These are phyloP conservation scores for Apaloderma vittatum DNA, from an alignment of 2,113 vertebrate species.

Conservation along the genomic window DNA sequence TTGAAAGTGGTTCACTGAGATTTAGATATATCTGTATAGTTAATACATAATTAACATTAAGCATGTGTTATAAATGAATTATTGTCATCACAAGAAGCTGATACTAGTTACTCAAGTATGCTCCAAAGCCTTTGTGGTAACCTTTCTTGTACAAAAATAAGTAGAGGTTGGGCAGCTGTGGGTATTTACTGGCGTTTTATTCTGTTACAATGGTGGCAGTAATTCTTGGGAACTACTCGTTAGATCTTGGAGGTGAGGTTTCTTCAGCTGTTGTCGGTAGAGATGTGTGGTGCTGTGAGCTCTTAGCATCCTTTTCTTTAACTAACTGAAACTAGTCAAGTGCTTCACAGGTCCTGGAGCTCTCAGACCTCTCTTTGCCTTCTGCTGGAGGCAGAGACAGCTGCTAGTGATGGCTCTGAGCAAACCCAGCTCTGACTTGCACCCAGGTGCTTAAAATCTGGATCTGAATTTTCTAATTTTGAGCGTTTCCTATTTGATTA, in stretches of 20 bases:
- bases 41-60: not conserved
- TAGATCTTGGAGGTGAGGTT: not conserved
- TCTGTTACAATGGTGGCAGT: not conserved
- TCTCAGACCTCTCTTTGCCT: not conserved
- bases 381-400: too few species aligned
- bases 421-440: not conserved
- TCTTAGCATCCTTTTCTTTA: not conserved
- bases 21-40: not conserved
- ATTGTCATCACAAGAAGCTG: not conserved
- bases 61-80: not conserved
- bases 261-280: not conserved
- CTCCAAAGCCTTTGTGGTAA: not conserved
- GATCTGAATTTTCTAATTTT: not conserved
- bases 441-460: not conserved
- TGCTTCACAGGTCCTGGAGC: not conserved
- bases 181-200: not conserved
- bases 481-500: not conserved
- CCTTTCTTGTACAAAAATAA: not conserved
- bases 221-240: not conserved
- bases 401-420: not conserved
- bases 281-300: not conserved
- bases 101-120: not conserved
- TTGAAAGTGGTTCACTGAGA: not conserved
- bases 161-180: not conserved
- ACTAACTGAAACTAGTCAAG: not conserved